Base-by-base conservation (phyloP, 2,888 invertebrate genomes). In the Netelia inedita region DNA sequence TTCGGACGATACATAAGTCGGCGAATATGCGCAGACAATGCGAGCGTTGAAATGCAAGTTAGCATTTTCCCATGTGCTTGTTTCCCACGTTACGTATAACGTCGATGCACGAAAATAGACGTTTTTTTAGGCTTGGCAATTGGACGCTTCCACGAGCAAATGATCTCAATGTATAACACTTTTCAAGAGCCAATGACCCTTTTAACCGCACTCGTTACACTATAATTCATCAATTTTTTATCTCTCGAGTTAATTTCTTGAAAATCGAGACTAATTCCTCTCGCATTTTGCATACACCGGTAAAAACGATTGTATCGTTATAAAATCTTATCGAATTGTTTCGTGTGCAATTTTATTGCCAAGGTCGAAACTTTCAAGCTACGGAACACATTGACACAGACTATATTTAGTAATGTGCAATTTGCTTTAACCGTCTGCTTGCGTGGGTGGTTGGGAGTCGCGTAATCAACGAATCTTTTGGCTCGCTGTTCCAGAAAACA, bases 381-480 rank as follows among this genome's bases (percentile, higher is more conserved):
- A 53, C 28, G 57, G 65, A 43, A 73, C 43, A 46, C 59, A 74
- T 74, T 35, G 57, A 75, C 57, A 28, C 79, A 16, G 57, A 82
- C 83, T 86, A 79, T 87, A 83, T 88, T 83, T 85, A 87, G 83
- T 83, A 83, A 80, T 86, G 79, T 83, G 73, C 81, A 83, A 85
- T 80, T 85, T 81, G 74, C 81, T 82, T 41, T 19, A 80, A 87
- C 55, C 16, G 82, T 86, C 86, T 86, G 80, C 72, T 63, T 69
- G 72, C 76, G 82, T 78, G 80, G 83, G 82, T 19, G 79, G 73
- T 63, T 21, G 57, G 35, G 66, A 61, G 50, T 78, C 73, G 82
- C 66, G 73, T 68, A 84, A 86, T 86, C 86, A 76, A 73, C 74
- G 53, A 69, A 79, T 72, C 82, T 28, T 65, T 79, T 75, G 82